A percentile compares a stretch with the other conserved stretches of the same genome.
Evolutionary conservation across 2,888 invertebrate genomes (phyloP).

Genomic region (Silvanus unidentatus): DNA sequence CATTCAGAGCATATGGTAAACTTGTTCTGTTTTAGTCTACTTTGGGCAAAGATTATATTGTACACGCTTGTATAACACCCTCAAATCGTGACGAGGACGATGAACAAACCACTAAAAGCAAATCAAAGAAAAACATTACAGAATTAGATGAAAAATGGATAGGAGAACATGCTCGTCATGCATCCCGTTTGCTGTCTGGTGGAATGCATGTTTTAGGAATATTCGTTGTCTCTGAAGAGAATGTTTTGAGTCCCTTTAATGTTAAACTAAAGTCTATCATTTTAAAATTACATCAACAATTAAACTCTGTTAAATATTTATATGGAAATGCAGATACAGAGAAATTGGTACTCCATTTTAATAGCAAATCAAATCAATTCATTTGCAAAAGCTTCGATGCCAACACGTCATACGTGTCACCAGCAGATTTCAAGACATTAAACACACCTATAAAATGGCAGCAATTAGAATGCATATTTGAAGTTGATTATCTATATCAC

Average conservation of each 20-base stretch:
- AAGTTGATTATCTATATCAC: constrained; percentile 70
- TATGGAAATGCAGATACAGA: constrained; percentile 57
- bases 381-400: constrained; percentile 63
- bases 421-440: constrained; percentile 71
- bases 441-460: constrained; percentile 61
- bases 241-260: constrained; percentile 55
- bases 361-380: constrained; percentile 50
- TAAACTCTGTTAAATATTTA: constrained; percentile 54
- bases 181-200: constrained; percentile 85
- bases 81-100: constrained; percentile 49
- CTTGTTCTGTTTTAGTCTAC: constrained; percentile 48
- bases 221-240: constrained; percentile 66
- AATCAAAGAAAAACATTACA: constrained; percentile 38
- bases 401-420: constrained; percentile 51
- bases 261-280: constrained; percentile 56
- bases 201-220: constrained; percentile 81
- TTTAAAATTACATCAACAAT: constrained; percentile 52
- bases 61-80: constrained; percentile 76
- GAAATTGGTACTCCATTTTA: constrained; percentile 60
- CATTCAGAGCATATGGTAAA: not conserved
- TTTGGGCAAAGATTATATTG: constrained; percentile 64
- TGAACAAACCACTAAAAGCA: constrained; percentile 28
- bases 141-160: constrained; percentile 64
- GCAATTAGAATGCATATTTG: constrained; percentile 67
- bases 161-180: constrained; percentile 78